A percentile compares a stretch with the other conserved stretches of the same genome.
Evolutionary conservation across 2,113 vertebrate genomes (phyloP).

Genomic region (Nanger granti): DNA sequence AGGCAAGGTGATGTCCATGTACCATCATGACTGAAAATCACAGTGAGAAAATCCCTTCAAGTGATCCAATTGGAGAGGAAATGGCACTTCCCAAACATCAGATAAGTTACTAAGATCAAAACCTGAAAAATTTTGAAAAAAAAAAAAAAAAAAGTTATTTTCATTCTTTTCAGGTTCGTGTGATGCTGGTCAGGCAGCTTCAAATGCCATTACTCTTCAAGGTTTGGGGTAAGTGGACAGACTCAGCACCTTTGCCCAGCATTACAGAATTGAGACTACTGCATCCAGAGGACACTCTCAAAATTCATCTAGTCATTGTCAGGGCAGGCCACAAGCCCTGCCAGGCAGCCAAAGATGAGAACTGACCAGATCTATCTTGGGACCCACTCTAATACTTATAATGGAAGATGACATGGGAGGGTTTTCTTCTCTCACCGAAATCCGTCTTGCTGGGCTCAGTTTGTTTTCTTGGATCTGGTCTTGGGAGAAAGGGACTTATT

Average conservation of each 20-base stretch:
- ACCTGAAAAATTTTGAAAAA: not conserved
- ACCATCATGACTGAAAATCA: not conserved
- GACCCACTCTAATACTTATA: fast-evolving
- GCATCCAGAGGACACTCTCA: not conserved
- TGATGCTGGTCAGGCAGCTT: constrained; percentile 79
- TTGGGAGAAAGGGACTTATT: not conserved
- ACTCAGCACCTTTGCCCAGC: not conserved
- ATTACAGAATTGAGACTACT: not conserved
- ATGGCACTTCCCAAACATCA: not conserved
- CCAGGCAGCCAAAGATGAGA: not conserved
- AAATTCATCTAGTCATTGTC: fast-evolving
- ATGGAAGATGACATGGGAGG: not conserved
- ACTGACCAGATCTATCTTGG: fast-evolving
- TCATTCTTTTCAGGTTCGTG: constrained; percentile 80
- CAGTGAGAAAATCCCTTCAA: not conserved
- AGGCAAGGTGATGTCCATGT: not conserved
- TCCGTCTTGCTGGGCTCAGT: not conserved
- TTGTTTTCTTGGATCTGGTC: not conserved
- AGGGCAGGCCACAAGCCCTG: not conserved
- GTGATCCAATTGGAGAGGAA: not conserved
- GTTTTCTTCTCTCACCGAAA: not conserved
- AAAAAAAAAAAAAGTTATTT: not conserved
- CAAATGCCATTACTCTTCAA: constrained; percentile 79
- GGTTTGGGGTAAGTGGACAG: constrained; percentile 85
- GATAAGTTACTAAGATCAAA: not conserved